Evolutionary conservation across 2,797 vertebrate species (phyloP).

Genomic region (Caiman crocodilus): DNA sequence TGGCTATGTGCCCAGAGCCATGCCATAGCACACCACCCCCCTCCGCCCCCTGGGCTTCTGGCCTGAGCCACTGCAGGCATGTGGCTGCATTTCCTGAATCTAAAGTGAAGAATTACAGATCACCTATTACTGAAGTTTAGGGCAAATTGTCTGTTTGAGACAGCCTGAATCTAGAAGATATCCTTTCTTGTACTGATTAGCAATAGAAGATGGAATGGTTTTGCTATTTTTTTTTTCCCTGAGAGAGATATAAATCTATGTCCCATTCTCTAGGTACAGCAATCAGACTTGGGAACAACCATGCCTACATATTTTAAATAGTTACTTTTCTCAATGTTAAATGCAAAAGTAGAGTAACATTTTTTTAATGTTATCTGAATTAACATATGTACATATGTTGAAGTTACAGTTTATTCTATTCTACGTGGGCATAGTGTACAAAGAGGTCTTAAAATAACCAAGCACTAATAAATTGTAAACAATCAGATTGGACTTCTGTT

Average conservation of each 20-base stretch:
- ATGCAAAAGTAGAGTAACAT: neutral
- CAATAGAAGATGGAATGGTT: neutral
- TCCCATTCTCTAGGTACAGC: neutral
- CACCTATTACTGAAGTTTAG: neutral
- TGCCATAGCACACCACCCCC: too few relatives aligned
- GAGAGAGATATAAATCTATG: neutral
- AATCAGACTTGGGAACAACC: neutral
- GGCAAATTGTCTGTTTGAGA: neutral
- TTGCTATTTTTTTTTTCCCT: neutral
- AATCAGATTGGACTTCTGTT: neutral
- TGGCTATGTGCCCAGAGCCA: too few relatives aligned
- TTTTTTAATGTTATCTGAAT: neutral
- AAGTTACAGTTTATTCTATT: neutral
- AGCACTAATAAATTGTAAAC: neutral
- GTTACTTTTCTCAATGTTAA: neutral
- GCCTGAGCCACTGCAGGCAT: too few relatives aligned
- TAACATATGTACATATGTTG: neutral
- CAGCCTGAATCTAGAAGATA: too few relatives aligned
- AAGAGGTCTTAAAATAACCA: too few relatives aligned
- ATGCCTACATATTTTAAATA: neutral
- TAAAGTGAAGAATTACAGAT: neutral
- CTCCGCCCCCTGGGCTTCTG: too few relatives aligned
- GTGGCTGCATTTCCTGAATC: too few relatives aligned
- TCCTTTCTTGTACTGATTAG: neutral
- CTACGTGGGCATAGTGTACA: neutral